A percentile compares a stretch with the other conserved stretches of the same genome.
These are phyloP conservation scores for Margarornis squamiger DNA, from an alignment of 2,797 vertebrate species.

Conservation along the genomic window DNA sequence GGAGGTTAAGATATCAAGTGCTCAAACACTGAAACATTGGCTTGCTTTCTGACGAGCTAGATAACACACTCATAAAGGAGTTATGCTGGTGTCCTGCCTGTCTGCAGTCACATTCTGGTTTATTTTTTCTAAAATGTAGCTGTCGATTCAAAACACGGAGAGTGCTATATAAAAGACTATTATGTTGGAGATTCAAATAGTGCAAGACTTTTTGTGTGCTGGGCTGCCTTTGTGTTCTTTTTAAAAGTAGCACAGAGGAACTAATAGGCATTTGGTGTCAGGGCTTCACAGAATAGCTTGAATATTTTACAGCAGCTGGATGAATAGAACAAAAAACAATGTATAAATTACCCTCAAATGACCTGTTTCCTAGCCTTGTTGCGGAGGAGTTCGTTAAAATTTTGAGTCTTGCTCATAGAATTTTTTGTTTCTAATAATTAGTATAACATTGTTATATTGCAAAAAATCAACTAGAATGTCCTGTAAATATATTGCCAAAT, in stretches of 20 bases:
- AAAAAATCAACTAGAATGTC: background rate
- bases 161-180: background rate
- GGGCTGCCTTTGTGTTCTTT: background rate
- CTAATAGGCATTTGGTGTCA: background rate
- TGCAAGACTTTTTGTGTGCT: background rate
- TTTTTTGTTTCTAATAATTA: background rate
- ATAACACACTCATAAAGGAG: background rate
- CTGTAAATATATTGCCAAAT: background rate
- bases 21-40: background rate
- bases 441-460: background rate
- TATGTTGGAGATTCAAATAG: background rate
- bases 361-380: background rate
- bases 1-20: slow-evolving; percentile 15
- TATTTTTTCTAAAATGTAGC: background rate
- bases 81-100: background rate
- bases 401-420: background rate
- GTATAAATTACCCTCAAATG: background rate
- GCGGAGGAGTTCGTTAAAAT: background rate
- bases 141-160: background rate
- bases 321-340: background rate
- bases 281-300: background rate
- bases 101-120: background rate
- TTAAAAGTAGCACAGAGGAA: background rate
- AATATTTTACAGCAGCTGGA: background rate
- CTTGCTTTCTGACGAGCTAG: background rate